Base-by-base conservation (phyloP, 2,888 invertebrate species). In the Megalurothrips usitatus region DNA sequence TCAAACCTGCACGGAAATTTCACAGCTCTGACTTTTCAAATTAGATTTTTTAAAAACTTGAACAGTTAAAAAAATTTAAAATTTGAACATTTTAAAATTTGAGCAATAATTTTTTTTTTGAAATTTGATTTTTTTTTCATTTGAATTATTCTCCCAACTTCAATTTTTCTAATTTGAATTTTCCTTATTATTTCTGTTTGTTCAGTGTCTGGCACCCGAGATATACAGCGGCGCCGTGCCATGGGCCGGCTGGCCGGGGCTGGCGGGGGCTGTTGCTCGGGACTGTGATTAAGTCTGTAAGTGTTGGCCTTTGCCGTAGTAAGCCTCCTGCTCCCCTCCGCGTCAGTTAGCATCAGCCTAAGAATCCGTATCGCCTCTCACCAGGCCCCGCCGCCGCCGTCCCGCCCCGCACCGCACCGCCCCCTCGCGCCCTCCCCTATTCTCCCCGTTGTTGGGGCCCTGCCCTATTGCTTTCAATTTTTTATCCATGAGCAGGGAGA, bases 391-490 rank as follows among this genome's bases (percentile, higher is more conserved):
- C 58, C 0, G 14, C 17, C 11, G 14, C 58, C 58, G n/a, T n/a
- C 58, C 58, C 19, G 14, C 11, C 17, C 6, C 17, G 14, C 58
- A 11, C 52, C 19, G 52, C 52, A 8, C 14, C 52, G 34, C 34
- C 58, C 11, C 19, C 58, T 2, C 19, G 0, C 11, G 58, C 58
- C 11, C 58, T n/a, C 19, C 6, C 11, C 2, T 0, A 14, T 17
- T 43, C 3, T 43, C 6, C 11, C 2, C 6, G n/a, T 17, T 43
- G 34, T 43, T n/a, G 19, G 14, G 12, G 52, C 10, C 1, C 14
- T 19, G 23, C 68, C 26, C 68, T 26, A 75, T 75, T 75, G 68
- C 68, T 75, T 75, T 75, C 68, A 75, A 75, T 75, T 75, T 75
- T 75, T 75, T 75, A 75, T 75, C 68, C 68, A 75, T 75, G 34